phyloP scores from a whole-genome alignment of 2,797 vertebrate genomes.

The Loris lydekkerianus region DNA sequence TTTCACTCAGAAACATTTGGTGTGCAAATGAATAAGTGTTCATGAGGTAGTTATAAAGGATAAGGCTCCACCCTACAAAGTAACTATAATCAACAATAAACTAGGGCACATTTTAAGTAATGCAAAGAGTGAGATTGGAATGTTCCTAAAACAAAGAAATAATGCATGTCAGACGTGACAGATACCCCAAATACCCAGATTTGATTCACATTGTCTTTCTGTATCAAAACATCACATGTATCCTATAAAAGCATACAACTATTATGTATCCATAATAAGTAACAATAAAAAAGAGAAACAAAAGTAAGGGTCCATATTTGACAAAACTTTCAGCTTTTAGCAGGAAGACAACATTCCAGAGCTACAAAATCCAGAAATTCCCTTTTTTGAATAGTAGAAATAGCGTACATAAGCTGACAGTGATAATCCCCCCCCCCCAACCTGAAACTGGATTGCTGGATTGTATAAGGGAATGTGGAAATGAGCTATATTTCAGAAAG shows the following conservation, averaged over 20 bases:
- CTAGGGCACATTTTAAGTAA: too few species aligned
- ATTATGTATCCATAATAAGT: too few species aligned
- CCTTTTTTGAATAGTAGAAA: conserved; percentile 58
- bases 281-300: not conserved
- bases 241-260: too few species aligned
- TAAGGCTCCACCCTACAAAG: not conserved
- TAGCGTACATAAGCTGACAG: not conserved
- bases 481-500: conserved; percentile 50
- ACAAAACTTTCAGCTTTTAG: conserved; percentile 61
- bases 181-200: too few species aligned
- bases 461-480: conserved; percentile 2
- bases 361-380: conserved; percentile 39
- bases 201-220: too few species aligned
- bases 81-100: too few species aligned
- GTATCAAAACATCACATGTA: too few species aligned
- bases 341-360: not conserved
- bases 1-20: conserved; percentile 56
- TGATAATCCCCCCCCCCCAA: conserved; percentile 12
- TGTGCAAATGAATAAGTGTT: conserved; percentile 42
- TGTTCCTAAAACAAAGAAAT: too few species aligned
- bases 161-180: too few species aligned
- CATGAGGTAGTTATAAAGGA: conserved; percentile 33
- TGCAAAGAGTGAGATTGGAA: too few species aligned
- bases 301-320: conserved; percentile 2
- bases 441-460: conserved; percentile 3